phyloP scores from a whole-genome alignment of 2,113 vertebrate genomes.

The Petromus typicus region DNA sequence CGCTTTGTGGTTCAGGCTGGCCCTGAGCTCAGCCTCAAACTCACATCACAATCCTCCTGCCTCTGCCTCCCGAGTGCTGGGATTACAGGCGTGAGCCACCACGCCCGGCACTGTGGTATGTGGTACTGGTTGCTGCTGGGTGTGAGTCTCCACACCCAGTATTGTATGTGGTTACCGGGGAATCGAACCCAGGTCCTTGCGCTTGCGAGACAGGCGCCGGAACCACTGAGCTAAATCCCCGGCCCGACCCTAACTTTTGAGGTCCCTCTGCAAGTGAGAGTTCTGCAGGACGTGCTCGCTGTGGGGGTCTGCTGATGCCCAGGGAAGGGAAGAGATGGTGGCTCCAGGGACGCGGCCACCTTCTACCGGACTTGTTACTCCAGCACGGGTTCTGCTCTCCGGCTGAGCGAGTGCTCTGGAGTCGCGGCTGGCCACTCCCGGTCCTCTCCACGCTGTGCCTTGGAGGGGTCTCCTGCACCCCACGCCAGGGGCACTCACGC shows the following conservation, averaged over 20 bases:
- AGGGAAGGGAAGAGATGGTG: not conserved
- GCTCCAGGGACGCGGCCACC: not conserved
- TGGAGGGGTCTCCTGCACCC: not conserved
- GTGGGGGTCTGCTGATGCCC: not conserved
- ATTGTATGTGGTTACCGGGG: too few species aligned
- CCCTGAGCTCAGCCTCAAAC: too few species aligned
- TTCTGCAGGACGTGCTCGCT: not conserved
- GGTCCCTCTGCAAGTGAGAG: not conserved
- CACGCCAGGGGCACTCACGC: not conserved
- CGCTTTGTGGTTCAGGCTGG: too few species aligned
- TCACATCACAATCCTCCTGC: too few species aligned
- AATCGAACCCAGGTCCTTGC: too few species aligned
- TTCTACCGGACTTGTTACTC: not conserved
- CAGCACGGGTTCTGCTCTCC: not conserved
- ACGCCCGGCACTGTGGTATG: too few species aligned
- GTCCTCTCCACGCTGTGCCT: not conserved
- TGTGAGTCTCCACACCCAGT: too few species aligned
- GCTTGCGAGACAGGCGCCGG: too few species aligned
- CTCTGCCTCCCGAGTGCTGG: too few species aligned
- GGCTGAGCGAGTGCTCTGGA: not conserved
- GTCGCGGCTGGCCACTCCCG: not conserved
- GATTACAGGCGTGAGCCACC: too few species aligned
- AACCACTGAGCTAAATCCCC: too few species aligned
- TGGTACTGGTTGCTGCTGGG: too few species aligned
- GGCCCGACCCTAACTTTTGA: not conserved